These are phyloP conservation scores for Heliconius sara DNA, from an alignment of 2,888 invertebrate species.

Conservation along the genomic window DNA sequence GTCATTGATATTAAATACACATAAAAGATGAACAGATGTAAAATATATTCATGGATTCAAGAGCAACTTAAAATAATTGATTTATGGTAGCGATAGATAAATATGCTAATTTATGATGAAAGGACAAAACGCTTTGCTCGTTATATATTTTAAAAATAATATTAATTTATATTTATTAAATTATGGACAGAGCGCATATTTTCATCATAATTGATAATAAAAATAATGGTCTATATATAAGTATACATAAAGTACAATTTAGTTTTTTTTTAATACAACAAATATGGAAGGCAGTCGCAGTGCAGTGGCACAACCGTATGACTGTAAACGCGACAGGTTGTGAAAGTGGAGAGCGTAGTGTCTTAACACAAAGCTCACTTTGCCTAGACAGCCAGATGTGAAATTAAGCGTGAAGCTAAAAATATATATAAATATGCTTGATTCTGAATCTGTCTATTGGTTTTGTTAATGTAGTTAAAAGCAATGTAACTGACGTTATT, in stretches of 20 bases:
- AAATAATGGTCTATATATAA: not conserved
- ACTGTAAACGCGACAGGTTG: no score
- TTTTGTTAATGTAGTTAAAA: no score
- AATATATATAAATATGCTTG: not conserved
- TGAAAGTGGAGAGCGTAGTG: no score
- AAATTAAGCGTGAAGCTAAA: not conserved
- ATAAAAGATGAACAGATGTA: conserved; percentile 16
- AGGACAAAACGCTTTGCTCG: conserved; percentile 4
- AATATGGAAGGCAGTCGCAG: no score
- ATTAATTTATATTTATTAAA: conserved; percentile 7
- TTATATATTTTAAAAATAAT: conserved; percentile 8
- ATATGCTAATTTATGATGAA: conserved; percentile 15
- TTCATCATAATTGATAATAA: not conserved
- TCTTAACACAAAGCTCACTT: no score
- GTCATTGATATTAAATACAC: conserved; percentile 2
- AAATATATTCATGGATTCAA: conserved; percentile 10
- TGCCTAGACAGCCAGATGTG: no score
- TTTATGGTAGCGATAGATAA: conserved; percentile 1
- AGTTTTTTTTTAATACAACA: no score
- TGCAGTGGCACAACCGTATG: no score
- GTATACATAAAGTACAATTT: no score
- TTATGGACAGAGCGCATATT: not conserved
- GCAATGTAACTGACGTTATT: no score
- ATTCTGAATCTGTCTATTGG: no score
- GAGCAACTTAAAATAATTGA: conserved; percentile 11